These are phyloP conservation scores for Porphyrio hochstetteri DNA, from an alignment of 2,113 vertebrate species.

Conservation along the genomic window DNA sequence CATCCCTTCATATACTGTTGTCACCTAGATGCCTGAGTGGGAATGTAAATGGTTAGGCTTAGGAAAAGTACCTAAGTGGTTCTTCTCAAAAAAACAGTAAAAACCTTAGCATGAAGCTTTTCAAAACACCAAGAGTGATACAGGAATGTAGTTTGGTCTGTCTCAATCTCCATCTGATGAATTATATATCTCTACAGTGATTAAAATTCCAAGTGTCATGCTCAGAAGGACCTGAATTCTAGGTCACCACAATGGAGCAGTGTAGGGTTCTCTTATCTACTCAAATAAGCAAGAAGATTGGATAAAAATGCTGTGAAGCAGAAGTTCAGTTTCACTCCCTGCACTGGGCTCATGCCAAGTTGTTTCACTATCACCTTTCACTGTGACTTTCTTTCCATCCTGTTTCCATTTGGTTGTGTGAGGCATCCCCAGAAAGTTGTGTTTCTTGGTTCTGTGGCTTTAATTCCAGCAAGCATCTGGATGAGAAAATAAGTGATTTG, in stretches of 20 bases:
- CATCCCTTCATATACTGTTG: not conserved
- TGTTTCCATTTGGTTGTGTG: not conserved
- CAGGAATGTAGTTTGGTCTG: not conserved
- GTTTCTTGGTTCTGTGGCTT: not conserved
- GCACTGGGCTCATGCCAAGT: rapidly evolving
- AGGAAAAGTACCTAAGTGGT: not conserved
- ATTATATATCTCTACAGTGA: not conserved
- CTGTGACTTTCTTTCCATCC: not conserved
- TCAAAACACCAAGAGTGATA: not conserved
- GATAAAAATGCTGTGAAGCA: not conserved
- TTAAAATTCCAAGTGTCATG: not conserved
- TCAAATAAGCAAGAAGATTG: not conserved
- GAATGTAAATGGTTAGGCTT: not conserved
- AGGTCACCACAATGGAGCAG: not conserved
- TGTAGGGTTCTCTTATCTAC: not conserved
- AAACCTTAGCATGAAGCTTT: not conserved
- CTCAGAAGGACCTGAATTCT: not conserved
- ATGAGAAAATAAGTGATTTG: not conserved
- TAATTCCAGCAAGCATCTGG: not conserved
- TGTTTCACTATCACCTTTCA: not conserved
- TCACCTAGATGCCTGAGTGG: not conserved
- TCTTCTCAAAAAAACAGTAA: not conserved
- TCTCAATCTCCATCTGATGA: not conserved
- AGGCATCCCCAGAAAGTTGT: not conserved
- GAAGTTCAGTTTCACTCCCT: not conserved